Percentiles rank a stretch among this genome's conserved stretches.
Evolutionary conservation across 1,140 invertebrate species (phyloP).

Genomic region (Saccostrea cuccullata): DNA sequence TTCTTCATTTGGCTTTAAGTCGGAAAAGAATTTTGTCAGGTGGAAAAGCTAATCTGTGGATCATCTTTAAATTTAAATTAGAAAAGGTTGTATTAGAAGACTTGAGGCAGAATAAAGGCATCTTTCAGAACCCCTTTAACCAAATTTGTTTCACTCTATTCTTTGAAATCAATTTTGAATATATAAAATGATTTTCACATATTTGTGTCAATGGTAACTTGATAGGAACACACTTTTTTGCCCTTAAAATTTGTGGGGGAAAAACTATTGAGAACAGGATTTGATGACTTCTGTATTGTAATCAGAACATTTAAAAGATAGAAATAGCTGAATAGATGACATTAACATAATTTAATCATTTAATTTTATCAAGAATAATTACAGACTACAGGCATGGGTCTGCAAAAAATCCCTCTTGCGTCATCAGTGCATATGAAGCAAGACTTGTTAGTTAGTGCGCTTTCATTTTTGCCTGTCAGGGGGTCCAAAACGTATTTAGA

Average conservation of each 20-base stretch:
- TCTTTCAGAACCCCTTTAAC: neutral
- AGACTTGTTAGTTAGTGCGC: neutral
- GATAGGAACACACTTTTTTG: neutral
- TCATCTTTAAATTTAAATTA: constrained; percentile 19
- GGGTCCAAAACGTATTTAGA: neutral
- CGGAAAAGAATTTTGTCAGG: neutral
- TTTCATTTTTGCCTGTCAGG: neutral
- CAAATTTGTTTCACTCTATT: neutral
- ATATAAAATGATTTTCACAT: neutral
- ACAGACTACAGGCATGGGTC: neutral
- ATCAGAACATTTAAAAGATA: neutral
- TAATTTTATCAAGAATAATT: neutral
- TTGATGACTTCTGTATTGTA: neutral
- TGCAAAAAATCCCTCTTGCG: neutral
- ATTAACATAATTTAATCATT: constrained; percentile 17
- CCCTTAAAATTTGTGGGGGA: neutral
- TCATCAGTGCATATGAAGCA: neutral
- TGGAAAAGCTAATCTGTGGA: neutral
- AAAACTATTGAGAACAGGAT: neutral
- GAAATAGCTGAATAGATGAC: neutral
- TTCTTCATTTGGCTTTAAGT: neutral
- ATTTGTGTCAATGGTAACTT: neutral
- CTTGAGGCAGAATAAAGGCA: constrained; percentile 7
- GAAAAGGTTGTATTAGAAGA: neutral
- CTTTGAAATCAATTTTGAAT: neutral